These are phyloP conservation scores for Pocillopora damicornis DNA, from an alignment of 64 coral and sea anemone species.

Conservation along the genomic window DNA sequence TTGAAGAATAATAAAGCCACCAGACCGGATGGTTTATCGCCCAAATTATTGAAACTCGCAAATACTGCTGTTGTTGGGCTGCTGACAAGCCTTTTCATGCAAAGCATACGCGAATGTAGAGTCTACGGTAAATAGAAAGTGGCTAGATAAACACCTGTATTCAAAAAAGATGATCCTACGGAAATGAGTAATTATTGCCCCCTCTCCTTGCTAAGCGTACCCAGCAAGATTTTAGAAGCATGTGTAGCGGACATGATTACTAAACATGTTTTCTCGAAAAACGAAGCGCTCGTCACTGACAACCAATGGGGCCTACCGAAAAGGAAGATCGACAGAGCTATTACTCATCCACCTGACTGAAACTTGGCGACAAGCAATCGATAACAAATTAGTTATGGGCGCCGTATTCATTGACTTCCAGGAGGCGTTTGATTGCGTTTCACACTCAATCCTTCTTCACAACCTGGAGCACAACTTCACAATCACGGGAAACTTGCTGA, in stretches of 20 bases:
- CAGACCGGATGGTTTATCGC: not conserved
- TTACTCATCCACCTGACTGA: not conserved
- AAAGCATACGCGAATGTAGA: not conserved
- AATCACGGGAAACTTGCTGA: too few relatives aligned
- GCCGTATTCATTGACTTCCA: not conserved
- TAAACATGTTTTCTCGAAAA: not conserved
- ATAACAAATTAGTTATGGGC: not conserved
- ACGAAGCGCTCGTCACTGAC: not conserved
- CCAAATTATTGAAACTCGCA: not conserved
- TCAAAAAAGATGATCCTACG: not conserved
- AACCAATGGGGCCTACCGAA: too few relatives aligned
- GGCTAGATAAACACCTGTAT: slow-evolving; percentile 6
- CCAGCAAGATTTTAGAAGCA: slow-evolving; percentile 20
- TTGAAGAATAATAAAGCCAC: slow-evolving; percentile 19
- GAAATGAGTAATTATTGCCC: too few relatives aligned
- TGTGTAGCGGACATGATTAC: slow-evolving; percentile 1
- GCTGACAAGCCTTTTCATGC: not conserved
- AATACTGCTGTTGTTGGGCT: too few relatives aligned
- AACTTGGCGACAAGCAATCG: not conserved
- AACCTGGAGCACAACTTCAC: too few relatives aligned
- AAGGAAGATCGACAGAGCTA: too few relatives aligned
- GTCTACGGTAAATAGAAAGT: slow-evolving; percentile 10
- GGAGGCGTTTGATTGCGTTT: not conserved
- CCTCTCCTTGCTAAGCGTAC: not conserved
- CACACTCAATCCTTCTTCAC: slow-evolving; percentile 2